Percentiles rank a stretch among this genome's conserved stretches.
Conservation (phyloP, 2,797 vertebrate genomes). For the Parauchenoglanis ngamensis region DNA sequence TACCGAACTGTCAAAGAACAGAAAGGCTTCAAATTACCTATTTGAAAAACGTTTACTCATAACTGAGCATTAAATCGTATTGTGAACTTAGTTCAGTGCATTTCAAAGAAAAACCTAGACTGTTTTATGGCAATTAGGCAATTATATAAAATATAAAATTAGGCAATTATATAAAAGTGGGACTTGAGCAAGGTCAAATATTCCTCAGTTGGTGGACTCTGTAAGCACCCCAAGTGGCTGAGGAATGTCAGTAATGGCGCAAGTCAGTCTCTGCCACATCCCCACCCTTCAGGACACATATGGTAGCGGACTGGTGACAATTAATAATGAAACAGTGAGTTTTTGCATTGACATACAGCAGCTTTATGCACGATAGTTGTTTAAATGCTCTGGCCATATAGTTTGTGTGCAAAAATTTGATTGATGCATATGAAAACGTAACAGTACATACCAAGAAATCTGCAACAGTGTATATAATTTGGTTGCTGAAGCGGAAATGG, state of each 20-base stretch:
- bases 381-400: neutral
- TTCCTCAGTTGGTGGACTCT: neutral
- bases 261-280: neutral
- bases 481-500: neutral
- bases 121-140: neutral
- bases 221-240: neutral
- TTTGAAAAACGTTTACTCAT: slow-evolving; percentile 37
- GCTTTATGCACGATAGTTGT: neutral
- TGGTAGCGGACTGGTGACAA: neutral
- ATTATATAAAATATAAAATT: neutral
- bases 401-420: neutral
- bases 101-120: slow-evolving; percentile 26
- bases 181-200: neutral
- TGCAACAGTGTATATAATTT: neutral
- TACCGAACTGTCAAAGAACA: slow-evolving; percentile 29
- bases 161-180: neutral
- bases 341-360: neutral
- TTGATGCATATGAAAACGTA: neutral
- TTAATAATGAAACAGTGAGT: neutral
- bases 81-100: neutral
- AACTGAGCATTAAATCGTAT: slow-evolving; percentile 16
- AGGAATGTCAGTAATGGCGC: neutral
- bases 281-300: neutral
- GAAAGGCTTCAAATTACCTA: slow-evolving; percentile 41
- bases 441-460: neutral